Conservation (phyloP, 1,140 invertebrate species). For the Papilio glaucus region DNA sequence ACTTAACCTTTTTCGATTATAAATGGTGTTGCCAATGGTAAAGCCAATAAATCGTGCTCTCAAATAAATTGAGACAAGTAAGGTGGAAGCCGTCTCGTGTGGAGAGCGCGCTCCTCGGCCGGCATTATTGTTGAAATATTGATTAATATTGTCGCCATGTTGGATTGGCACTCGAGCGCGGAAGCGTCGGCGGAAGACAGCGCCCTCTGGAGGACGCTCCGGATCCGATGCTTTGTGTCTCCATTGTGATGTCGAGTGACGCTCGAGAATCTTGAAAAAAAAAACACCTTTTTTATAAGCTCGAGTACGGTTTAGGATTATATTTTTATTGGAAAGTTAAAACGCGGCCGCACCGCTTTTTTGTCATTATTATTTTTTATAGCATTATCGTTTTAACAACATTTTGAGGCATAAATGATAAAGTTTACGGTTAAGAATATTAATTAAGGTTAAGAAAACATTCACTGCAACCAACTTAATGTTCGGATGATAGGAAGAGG, state of each 20-base stretch:
- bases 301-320: constrained; percentile 31
- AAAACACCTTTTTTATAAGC: constrained; percentile 37
- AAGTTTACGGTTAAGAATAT: too few relatives aligned
- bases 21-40: constrained; percentile 22
- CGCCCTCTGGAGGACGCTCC: constrained; percentile 66
- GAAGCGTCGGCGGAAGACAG: constrained; percentile 60
- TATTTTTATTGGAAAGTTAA: constrained; percentile 27
- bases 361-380: neutral
- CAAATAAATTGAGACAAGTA: constrained; percentile 51
- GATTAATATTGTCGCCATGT: constrained; percentile 82
- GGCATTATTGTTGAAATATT: constrained; percentile 81
- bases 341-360: neutral
- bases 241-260: constrained; percentile 62
- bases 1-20: neutral
- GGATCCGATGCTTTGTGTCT: constrained; percentile 63
- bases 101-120: constrained; percentile 57
- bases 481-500: too few relatives aligned
- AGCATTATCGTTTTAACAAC: neutral
- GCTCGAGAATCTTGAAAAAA: constrained; percentile 53
- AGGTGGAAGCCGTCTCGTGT: constrained; percentile 66
- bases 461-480: too few relatives aligned
- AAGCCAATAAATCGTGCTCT: constrained; percentile 23
- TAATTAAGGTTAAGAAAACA: too few relatives aligned
- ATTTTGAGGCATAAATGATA: neutral
- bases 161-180: constrained; percentile 67